These are phyloP conservation scores for Polymixis lichenea DNA, from an alignment of 2,888 invertebrate species.

Conservation along the genomic window DNA sequence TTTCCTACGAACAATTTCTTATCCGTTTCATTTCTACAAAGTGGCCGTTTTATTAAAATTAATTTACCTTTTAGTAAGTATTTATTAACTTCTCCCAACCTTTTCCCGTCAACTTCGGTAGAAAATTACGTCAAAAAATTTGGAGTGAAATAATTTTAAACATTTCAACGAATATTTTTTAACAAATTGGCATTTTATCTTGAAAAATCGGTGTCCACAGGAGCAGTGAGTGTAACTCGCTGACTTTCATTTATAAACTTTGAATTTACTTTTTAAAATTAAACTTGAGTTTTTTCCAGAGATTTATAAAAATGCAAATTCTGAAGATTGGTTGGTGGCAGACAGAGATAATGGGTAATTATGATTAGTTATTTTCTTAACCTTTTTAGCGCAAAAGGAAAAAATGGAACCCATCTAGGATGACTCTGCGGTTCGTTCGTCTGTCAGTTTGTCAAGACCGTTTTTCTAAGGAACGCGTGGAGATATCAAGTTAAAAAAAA, in stretches of 20 bases:
- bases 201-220: constrained; percentile 1
- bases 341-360: constrained; percentile 13
- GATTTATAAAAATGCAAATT: constrained; percentile 41
- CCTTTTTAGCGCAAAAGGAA: not conserved
- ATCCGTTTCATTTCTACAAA: not conserved
- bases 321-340: constrained; percentile 4
- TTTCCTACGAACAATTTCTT: not conserved
- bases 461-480: too few relatives aligned
- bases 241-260: constrained; percentile 25
- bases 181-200: constrained; percentile 25
- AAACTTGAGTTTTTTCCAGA: not conserved
- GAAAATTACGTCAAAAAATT: constrained; percentile 11
- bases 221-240: constrained; percentile 8
- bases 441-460: too few relatives aligned
- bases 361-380: constrained; percentile 10
- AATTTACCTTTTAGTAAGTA: constrained; percentile 9
- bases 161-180: constrained; percentile 39
- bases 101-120: not conserved
- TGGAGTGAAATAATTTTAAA: constrained; percentile 10
- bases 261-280: constrained; percentile 15
- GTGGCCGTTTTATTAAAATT: not conserved
- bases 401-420: too few relatives aligned
- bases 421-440: too few relatives aligned
- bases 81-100: not conserved
- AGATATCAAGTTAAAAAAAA: too few relatives aligned